These are phyloP conservation scores for Drosophila merina DNA, from an alignment of 2,888 invertebrate genomes.

Conservation along the genomic window DNA sequence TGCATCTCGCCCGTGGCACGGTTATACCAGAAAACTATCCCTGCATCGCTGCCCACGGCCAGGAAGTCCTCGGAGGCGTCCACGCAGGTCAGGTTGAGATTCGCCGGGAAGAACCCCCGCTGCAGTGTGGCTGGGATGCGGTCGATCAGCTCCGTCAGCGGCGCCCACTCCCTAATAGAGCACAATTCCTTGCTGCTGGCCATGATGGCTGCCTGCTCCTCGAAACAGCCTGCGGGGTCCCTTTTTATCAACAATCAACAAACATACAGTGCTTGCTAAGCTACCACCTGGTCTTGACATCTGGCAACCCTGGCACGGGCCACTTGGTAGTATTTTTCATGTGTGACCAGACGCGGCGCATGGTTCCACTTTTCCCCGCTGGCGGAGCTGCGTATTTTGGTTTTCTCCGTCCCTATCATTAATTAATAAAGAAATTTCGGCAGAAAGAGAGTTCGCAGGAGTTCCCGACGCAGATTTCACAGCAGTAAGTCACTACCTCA, in stretches of 20 bases:
- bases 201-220: constrained; percentile 40
- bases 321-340: background rate
- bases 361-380: background rate
- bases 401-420: constrained; percentile 1
- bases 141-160: constrained; percentile 88
- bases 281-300: background rate
- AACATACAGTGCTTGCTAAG: background rate
- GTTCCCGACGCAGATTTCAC: background rate
- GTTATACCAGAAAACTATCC: constrained; percentile 94
- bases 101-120: constrained; percentile 88
- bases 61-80: constrained; percentile 93
- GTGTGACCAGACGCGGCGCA: background rate
- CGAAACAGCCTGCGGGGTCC: background rate
- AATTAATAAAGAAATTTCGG: background rate
- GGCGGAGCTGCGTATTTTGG: background rate
- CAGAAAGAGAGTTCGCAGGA: background rate
- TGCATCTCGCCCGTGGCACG: constrained; percentile 91
- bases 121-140: constrained; percentile 91
- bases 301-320: constrained; percentile 8
- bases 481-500: background rate
- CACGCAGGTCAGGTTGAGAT: constrained; percentile 91
- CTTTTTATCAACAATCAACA: constrained; percentile 13
- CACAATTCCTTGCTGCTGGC: constrained; percentile 73
- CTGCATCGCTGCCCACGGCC: constrained; percentile 92
- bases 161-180: constrained; percentile 90